Base-by-base conservation (phyloP, 2,797 vertebrate genomes). In the Phalanger gymnotis region DNA sequence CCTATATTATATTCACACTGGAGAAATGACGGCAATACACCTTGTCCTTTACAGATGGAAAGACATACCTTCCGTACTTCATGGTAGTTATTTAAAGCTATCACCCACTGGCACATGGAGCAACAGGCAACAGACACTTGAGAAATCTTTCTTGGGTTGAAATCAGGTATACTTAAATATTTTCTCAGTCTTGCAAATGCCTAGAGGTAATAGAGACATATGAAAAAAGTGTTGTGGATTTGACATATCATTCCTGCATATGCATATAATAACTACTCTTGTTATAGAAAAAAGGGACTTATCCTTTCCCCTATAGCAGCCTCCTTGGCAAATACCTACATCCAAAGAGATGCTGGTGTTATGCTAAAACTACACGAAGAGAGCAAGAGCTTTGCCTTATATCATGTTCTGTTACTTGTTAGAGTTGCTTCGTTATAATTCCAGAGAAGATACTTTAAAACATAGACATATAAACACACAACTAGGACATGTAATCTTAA, bases 31-130 rank as follows among this genome's bases (percentile, higher is more conserved):
- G 53, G 10, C 12, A 53, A 55, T 7, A 0, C 1, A 28, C 14
- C 4, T 9, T 0, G 30, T 92, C 31, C 51, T 27, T 34, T 12
- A 0, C 22, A 52, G 93, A 56, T 90, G 92, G 16, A 22, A 94
- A 66, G 34, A 13, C 91, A 3, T 97, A 99, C 98, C 98, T 98
- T 98, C 90, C 96, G 96, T 0, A 98, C 98, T 51, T 98, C 95
- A 7, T 98, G 98, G 92, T 98, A 98, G 94, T 98, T 95, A 56
- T 98, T 98, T 94, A 98, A 57, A 7, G 98, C 98, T 95, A 98
- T 97, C 7, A 99, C 96, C 98, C 98, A 98, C 53, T 98, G 98
- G 92, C 98, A 98, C 90, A 98, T 97, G 2, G 98, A 98, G n/a
- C 98, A 98, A 51, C 98, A 98, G 4, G 98, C 98, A 5, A 97